Conservation (phyloP, 2,113 vertebrate genomes). For the Aspiorhynchus laticeps region DNA sequence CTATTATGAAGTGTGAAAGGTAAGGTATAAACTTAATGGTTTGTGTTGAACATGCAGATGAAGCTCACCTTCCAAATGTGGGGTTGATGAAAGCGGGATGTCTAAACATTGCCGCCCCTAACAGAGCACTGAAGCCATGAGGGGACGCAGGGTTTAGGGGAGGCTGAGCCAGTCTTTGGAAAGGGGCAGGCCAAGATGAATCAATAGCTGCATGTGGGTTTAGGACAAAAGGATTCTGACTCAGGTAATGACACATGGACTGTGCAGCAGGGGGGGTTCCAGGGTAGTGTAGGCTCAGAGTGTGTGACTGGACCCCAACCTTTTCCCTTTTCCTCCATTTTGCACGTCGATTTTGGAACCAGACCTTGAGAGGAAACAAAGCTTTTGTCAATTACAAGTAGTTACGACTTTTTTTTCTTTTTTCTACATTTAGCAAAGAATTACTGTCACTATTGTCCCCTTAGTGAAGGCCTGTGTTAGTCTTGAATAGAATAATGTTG, state of each 20-base stretch:
- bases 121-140: slow-evolving; percentile 81
- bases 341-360: slow-evolving; percentile 90
- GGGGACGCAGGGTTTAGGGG: slow-evolving; percentile 74
- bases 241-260: slow-evolving; percentile 83
- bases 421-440: neutral
- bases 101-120: slow-evolving; percentile 82
- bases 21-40: neutral
- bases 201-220: slow-evolving; percentile 79
- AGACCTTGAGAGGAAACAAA: slow-evolving; percentile 74
- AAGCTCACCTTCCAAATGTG: slow-evolving; percentile 82
- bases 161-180: slow-evolving; percentile 77
- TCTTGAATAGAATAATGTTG: neutral
- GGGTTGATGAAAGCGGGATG: slow-evolving; percentile 84
- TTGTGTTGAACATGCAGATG: neutral
- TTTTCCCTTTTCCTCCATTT: slow-evolving; percentile 91
- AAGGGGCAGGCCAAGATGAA: slow-evolving; percentile 80
- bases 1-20: neutral
- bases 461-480: neutral
- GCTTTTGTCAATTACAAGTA: neutral
- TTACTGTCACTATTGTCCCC: neutral
- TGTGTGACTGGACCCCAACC: slow-evolving; percentile 81
- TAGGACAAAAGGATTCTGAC: slow-evolving; percentile 81
- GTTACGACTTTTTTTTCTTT: neutral
- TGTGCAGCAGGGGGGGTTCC: slow-evolving; percentile 80
- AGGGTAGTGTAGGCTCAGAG: slow-evolving; percentile 80